These are phyloP conservation scores for Chloroclystis v-ata DNA, from an alignment of 2,888 invertebrate species.

Conservation along the genomic window DNA sequence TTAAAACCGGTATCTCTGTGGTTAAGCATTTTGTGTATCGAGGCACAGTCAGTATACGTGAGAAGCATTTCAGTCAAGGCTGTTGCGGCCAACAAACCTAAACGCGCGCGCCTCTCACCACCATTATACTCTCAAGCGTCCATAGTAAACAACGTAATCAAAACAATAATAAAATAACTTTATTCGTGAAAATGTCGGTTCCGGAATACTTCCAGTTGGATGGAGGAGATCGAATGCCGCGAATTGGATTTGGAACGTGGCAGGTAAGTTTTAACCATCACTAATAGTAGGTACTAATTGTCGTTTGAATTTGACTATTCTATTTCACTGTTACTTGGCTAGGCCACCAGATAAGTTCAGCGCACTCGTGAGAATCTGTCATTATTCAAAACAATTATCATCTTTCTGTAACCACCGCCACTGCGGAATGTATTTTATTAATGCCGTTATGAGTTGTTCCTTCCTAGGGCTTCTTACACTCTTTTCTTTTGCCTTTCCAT, in stretches of 20 bases:
- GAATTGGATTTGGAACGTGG: slow-evolving; percentile 88
- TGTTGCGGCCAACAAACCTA: slow-evolving; percentile 23
- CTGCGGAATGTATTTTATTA: slow-evolving; percentile 4
- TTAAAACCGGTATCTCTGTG: slow-evolving; percentile 22
- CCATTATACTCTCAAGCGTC: slow-evolving; percentile 38
- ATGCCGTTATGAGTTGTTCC: slow-evolving; percentile 19
- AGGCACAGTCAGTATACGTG: slow-evolving; percentile 1
- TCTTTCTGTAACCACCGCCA: slow-evolving; percentile 7
- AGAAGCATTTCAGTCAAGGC: slow-evolving; percentile 31
- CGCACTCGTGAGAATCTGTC: slow-evolving; percentile 23
- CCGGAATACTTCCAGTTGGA: slow-evolving; percentile 54
- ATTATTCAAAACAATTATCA: slow-evolving; percentile 1
- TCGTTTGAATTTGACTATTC: no score
- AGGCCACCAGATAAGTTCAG: no score
- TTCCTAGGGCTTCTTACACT: slow-evolving; percentile 20
- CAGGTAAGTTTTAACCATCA: slow-evolving; percentile 75
- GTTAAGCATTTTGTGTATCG: slow-evolving; percentile 6
- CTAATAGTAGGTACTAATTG: no score
- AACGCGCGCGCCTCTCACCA: slow-evolving; percentile 30
- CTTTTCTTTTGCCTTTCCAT: slow-evolving; percentile 33
- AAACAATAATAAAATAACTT: slow-evolving; percentile 14
- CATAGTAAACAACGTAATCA: slow-evolving; percentile 27
- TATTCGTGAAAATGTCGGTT: slow-evolving; percentile 43
- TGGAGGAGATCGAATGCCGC: slow-evolving; percentile 81
- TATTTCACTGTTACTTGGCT: no score